Evolutionary conservation across 2,113 vertebrate genomes (phyloP), one percentile per base, ranked within the genome.

Genomic region (Ciconia boyciana): DNA sequence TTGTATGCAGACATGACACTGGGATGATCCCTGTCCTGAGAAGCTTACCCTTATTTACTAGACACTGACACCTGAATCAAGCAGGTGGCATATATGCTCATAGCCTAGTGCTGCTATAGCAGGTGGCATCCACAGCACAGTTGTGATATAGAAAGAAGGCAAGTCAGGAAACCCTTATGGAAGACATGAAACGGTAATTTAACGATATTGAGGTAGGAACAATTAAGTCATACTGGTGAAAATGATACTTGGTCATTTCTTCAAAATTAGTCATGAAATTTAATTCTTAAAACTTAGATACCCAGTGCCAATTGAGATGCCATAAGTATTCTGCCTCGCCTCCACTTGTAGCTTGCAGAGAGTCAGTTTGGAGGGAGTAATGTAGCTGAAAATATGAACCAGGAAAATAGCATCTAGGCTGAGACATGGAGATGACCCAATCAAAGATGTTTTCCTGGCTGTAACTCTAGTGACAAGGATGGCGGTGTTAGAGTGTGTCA

Each of bases 31-130:
- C 29, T 57, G 32, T 17, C 39, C 52, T 69, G 29, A 90, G 41
- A 52, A 72, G 31, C 26, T 71, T 41, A 6, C 7, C 28, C 7
- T 72, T 39, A 5, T 39, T 77, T 16, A 14, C 15, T 41, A 48
- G 70, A 83, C 78, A 32, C 11, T 41, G 29, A 31, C 24, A 82
- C 24, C 19, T 55, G 26, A 71, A 44, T 31, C 43, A 68, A 62
- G 48, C 10, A 58, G 43, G n/a, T 82, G 43, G 20, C 4, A 1
- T 34, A 46, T 55, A 13, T 16, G 17, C 43, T 25, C 2, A 0
- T 41, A 68, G 32, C 13, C 54, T 57, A 11, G 3, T 46, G 25
- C 71, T 74, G 36, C 41, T 49, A 9, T 11, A 65, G 39, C 66
- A 74, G 19, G 13, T 58, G 60, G 36, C 26, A 60, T 44, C 8